Percentiles rank a stretch among this genome's conserved stretches.
Evolutionary conservation across 2,113 vertebrate species (phyloP).

Genomic region (Ammodytes dubius): DNA sequence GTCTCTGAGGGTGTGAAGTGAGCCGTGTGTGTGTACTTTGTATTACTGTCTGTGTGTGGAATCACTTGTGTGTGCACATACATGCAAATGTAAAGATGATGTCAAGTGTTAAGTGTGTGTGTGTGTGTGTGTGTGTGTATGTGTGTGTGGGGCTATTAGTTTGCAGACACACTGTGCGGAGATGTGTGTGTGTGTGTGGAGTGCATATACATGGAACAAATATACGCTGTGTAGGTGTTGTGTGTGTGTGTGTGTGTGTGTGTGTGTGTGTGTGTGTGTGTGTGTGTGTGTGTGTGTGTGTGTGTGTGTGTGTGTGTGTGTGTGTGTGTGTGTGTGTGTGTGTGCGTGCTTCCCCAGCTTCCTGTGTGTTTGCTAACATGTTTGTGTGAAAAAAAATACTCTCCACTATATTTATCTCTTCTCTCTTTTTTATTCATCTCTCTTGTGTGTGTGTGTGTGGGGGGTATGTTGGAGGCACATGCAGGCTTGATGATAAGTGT

Average conservation of each 20-base stretch:
- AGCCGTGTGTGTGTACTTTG: background rate
- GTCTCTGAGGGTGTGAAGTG: constrained; percentile 6
- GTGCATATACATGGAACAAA: background rate
- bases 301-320: constrained; percentile 7
- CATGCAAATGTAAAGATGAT: constrained; percentile 27
- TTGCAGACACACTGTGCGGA: constrained; percentile 1
- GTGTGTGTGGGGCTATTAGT: background rate
- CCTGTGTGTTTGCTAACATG: constrained; percentile 35
- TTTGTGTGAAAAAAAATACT: constrained; percentile 41
- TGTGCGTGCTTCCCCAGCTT: constrained; percentile 15
- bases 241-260: too few species aligned
- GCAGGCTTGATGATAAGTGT: too few species aligned
- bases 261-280: background rate
- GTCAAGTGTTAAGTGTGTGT: constrained; percentile 6
- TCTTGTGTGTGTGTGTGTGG: too few species aligned
- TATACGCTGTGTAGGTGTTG: background rate
- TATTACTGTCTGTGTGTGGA: background rate
- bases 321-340: background rate
- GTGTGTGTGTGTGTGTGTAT: background rate
- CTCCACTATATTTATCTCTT: constrained; percentile 39
- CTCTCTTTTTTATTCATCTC: too few species aligned
- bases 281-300: background rate
- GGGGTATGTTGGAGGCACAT: too few species aligned
- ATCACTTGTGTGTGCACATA: background rate
- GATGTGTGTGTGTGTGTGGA: background rate